These are phyloP conservation scores for Rhea pennata DNA, from an alignment of 2,113 vertebrate species.

Conservation along the genomic window DNA sequence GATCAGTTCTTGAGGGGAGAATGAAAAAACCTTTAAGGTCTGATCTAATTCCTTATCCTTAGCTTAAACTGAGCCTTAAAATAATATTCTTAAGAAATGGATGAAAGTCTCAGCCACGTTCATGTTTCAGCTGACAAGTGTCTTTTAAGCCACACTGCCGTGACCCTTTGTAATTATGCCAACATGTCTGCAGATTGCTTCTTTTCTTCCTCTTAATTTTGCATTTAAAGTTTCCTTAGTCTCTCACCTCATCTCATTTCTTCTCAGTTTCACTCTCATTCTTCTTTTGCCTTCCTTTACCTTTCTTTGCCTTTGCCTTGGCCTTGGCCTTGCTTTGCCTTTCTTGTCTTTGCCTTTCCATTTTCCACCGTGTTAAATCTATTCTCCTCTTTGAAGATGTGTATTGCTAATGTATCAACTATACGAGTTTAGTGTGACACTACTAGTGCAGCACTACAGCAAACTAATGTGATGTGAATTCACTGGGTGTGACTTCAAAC, in stretches of 20 bases:
- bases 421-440: neutral
- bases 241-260: neutral
- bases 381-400: neutral
- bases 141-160: neutral
- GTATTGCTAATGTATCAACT: rapidly evolving
- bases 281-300: no score
- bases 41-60: neutral
- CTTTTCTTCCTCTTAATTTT: neutral
- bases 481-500: neutral
- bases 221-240: rapidly evolving
- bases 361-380: no score
- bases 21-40: neutral
- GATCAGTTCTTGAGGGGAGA: neutral
- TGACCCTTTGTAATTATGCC: neutral
- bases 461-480: neutral
- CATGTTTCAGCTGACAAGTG: neutral
- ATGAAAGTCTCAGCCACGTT: neutral
- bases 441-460: neutral
- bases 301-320: no score
- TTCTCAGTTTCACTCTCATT: no score
- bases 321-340: no score
- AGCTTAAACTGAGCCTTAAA: neutral
- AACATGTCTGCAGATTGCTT: neutral
- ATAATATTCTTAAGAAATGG: neutral
- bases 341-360: no score